Conservation (phyloP, 2,797 vertebrate genomes). For the Phoxinus dragarum region DNA sequence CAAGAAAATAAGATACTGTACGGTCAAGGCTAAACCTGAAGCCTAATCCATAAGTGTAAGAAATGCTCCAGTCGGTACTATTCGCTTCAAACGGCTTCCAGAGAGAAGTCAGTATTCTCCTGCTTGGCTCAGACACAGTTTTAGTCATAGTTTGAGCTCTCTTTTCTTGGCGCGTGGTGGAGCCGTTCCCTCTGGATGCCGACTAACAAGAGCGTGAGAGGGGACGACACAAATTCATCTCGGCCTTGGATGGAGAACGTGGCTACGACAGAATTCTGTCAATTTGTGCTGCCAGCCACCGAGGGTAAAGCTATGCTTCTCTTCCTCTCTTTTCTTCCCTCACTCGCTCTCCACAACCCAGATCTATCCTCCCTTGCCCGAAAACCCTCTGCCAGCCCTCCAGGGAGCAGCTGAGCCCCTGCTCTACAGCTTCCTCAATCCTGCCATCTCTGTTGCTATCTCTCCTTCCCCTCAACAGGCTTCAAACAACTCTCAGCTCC, state of each 20-base stretch:
- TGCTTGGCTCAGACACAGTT: constrained; percentile 43
- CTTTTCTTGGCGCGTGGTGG: constrained; percentile 40
- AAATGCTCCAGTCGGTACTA: constrained; percentile 24
- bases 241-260: constrained; percentile 54
- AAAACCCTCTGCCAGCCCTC: constrained; percentile 58
- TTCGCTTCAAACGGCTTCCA: constrained; percentile 6
- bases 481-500: constrained; percentile 66
- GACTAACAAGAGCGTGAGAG: constrained; percentile 56
- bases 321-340: constrained; percentile 32
- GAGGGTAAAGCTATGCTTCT: constrained; percentile 41
- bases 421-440: constrained; percentile 41
- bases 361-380: constrained; percentile 30
- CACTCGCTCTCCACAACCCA: constrained; percentile 14
- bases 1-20: constrained; percentile 38
- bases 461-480: constrained; percentile 49
- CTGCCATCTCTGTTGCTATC: constrained; percentile 45
- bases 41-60: constrained; percentile 19
- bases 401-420: constrained; percentile 60
- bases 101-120: constrained; percentile 47
- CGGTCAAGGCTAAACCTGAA: constrained; percentile 16
- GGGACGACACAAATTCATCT: constrained; percentile 58
- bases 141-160: constrained; percentile 42
- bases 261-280: constrained; percentile 55
- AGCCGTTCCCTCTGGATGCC: constrained; percentile 36
- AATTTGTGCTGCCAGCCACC: constrained; percentile 57